Base-by-base conservation (phyloP, 1,140 invertebrate genomes). In the Drosophila hydei region DNA sequence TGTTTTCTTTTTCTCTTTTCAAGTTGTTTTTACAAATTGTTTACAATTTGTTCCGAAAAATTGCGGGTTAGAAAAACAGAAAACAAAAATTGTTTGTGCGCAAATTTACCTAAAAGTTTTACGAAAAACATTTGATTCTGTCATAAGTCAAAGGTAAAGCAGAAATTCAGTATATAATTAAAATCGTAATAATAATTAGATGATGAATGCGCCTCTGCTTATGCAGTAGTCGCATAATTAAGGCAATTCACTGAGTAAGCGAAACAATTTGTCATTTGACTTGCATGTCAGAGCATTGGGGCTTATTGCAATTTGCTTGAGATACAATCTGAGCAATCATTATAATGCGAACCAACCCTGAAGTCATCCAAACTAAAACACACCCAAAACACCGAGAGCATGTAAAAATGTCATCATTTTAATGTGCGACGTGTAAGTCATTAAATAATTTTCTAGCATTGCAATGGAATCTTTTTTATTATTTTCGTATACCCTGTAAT, bases 151-250 rank as follows among this genome's bases (percentile, higher is more conserved):
- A 33, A 33, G 30, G 11, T 33, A 0, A 11, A 33, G 30, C 12
- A 11, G 2, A 12, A 3, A 33, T 11, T 33, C 30, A 11, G 9
- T 33, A 33, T 33, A 12, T 33, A 33, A 33, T 33, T 33, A 33
- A 11, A 8, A 52, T 54, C 36, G 36, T 33, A 75, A 59, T 72
- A 68, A 72, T 79, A 79, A 75, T 79, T 59, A 63, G 40, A 25
- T 25, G 30, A 25, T 47, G 52, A n/a, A 11, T 23, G 56, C 12
- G 33, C 12, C 4, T 5, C 40, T 42, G 38, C 14, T 27, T 27
- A 59, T 45, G 12, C 23, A 36, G 63, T 33, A 62, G 12, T 45
- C 36, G 40, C 40, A 56, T 73, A 73, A 74, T 74, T 73, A 70
- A 78, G 60, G 56, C 54, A 61, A 78, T 69, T 73, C 42, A 21